Evolutionary conservation across 2,797 vertebrate genomes (phyloP), one percentile per base, ranked within the genome.

Genomic region (Pagetopsis macropterus): DNA sequence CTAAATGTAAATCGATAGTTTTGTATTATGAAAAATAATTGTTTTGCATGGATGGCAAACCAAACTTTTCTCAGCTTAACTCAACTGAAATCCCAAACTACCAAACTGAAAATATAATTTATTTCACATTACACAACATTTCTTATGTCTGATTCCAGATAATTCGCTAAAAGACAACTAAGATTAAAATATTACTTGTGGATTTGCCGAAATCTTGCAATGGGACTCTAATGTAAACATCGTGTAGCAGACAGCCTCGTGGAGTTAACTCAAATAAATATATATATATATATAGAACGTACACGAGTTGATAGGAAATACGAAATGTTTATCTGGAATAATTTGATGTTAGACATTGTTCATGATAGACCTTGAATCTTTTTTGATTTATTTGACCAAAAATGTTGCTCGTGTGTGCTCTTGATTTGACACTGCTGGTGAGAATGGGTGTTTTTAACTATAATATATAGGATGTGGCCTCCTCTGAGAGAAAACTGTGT

Each of bases 391-490:
- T 84, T 78, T 81, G 62, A 85, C 83, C 80, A 73, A 89, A 86
- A 78, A 85, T 72, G n/a, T 78, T 88, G 86, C 84, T 83, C 75
- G 60, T 64, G 62, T 72, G 76, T 87, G 81, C 81, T 88, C 78
- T 80, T 82, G 74, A 86, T 89, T 84, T 88, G 84, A 89, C 74
- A 82, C 79, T 78, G 76, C 73, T 78, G 58, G 82, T 87, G 83
- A 70, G 86, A 84, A 75, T 84, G 84, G 67, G 76, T 59, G 61
- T 70, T 87, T 87, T 85, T 79, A 91, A 88, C 87, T 87, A 90
- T 84, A 76, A 89, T 85, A 84, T 83, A 77, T 68, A 82, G 81
- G 84, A 75, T 81, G 87, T 84, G 89, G 84, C 87, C 76, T 84
- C 72, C 70, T 81, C 86, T 76, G 49, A 73, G 67, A 84, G 82